phyloP scores from a whole-genome alignment of 35 echinoderm and acorn worm genomes.

The Lytechinus variegatus region DNA sequence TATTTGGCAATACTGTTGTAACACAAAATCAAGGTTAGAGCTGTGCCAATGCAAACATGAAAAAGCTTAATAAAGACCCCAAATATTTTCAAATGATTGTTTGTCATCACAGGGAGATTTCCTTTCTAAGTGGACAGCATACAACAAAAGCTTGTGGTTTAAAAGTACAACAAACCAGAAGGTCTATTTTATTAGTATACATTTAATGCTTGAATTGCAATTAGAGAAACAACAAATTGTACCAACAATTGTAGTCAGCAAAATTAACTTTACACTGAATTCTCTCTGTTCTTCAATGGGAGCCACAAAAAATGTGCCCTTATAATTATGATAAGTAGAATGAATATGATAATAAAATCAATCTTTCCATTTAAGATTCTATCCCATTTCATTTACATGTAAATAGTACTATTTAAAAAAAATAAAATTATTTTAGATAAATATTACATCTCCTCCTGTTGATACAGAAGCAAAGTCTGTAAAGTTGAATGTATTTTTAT shows the following conservation, averaged over 20 bases:
- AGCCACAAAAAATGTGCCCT: not conserved
- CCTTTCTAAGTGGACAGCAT: not conserved
- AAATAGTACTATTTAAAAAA: not conserved
- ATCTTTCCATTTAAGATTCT: not conserved
- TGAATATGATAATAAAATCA: not conserved
- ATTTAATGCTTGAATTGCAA: not conserved
- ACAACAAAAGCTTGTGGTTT: not conserved
- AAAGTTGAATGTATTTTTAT: not conserved
- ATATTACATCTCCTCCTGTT: not conserved
- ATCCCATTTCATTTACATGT: not conserved
- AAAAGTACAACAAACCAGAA: not conserved
- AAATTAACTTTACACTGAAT: not conserved
- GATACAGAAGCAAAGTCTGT: not conserved
- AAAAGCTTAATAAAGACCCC: not conserved
- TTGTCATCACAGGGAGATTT: not conserved
- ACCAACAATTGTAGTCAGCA: not conserved
- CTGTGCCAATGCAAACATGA: not conserved
- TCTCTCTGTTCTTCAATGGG: not conserved
- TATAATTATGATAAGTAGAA: not conserved
- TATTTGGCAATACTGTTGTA: not conserved
- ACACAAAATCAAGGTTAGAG: constrained; percentile 2
- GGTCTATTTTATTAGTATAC: not conserved
- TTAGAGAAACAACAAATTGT: not conserved
- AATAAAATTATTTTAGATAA: no score
- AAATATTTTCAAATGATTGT: not conserved